Evolutionary conservation across 1,140 invertebrate genomes (phyloP), one percentile per base, ranked within the genome.

Genomic region (Drosophila micromelanica): DNA sequence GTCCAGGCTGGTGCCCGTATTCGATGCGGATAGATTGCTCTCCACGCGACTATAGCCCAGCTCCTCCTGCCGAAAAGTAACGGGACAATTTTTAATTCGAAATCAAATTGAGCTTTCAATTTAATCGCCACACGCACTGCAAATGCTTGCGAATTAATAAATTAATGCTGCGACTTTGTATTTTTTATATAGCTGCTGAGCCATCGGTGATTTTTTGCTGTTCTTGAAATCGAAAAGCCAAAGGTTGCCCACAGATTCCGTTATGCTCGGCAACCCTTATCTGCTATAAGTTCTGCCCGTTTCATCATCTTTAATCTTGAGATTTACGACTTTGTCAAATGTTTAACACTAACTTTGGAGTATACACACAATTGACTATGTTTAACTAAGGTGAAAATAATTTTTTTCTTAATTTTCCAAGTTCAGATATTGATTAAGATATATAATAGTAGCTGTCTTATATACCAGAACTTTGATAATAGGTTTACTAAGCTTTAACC

Each of bases 1-100:
- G 76, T 92, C 91, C 70, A 92, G 78, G 55, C 91, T 92, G 23
- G 91, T 92, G 46, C 86, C 90, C 49, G 91, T 92, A 35, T 92
- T 92, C 52, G 91, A 92, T 60, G 80, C 75, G 15, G 91, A 92
- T 20, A 92, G 48, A 40, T 85, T 90, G 62, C 80, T 90, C 48
- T 90, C 90, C 55, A 92, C 91, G 20, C 91, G 87, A 35, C 82
- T 78, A 71, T 92, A 92, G 43, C 90, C 91, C 52, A 86, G 76
- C 38, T 91, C 90, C 67, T 91, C 90, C 90, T 91, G 60, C 12
- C 38, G 1, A n/a, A 13, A 27, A 48, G 20, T 38, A 23, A 13
- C 1, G 12, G 1, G 7, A 43, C 6, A n/a, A 38, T 6, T 51
- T 51, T 30, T 0, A 37, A 62, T 17, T 5, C 32, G n/a, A 17